Percentiles rank a stretch among this genome's conserved stretches.
These are phyloP conservation scores for Eriocheir sinensis DNA, from an alignment of 1,140 invertebrate species.

Conservation along the genomic window DNA sequence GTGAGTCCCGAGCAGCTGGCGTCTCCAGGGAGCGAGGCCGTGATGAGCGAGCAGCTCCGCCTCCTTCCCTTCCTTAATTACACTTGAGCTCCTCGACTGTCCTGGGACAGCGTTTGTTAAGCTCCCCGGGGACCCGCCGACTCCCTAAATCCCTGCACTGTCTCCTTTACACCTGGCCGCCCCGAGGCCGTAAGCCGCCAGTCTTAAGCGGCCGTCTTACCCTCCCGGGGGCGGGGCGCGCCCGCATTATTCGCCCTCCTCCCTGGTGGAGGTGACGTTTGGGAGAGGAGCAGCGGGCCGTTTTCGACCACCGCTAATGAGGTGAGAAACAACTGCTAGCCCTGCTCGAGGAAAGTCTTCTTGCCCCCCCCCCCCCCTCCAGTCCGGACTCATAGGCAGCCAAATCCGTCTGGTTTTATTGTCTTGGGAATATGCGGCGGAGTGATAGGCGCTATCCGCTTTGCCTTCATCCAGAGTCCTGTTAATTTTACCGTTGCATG, in stretches of 20 bases:
- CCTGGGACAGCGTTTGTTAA: neutral
- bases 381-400: too few relatives aligned
- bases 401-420: too few relatives aligned
- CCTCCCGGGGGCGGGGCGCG: neutral
- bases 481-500: too few relatives aligned
- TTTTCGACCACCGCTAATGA: neutral
- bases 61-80: conserved; percentile 1
- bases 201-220: neutral
- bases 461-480: too few relatives aligned
- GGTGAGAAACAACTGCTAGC: conserved; percentile 40
- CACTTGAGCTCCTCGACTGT: conserved; percentile 11
- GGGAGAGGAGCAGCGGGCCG: neutral
- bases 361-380: too few relatives aligned
- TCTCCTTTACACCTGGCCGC: neutral
- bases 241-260: neutral
- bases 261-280: neutral
- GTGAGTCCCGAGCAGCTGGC: neutral
- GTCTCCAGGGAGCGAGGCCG: neutral
- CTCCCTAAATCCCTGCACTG: neutral
- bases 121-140: neutral
- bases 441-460: too few relatives aligned
- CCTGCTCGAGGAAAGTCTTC: conserved; percentile 33
- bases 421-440: too few relatives aligned
- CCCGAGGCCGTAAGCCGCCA: neutral
- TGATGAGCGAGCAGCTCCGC: neutral